phyloP scores from a whole-genome alignment of 2,113 vertebrate species.

The Pteruthius melanotis region DNA sequence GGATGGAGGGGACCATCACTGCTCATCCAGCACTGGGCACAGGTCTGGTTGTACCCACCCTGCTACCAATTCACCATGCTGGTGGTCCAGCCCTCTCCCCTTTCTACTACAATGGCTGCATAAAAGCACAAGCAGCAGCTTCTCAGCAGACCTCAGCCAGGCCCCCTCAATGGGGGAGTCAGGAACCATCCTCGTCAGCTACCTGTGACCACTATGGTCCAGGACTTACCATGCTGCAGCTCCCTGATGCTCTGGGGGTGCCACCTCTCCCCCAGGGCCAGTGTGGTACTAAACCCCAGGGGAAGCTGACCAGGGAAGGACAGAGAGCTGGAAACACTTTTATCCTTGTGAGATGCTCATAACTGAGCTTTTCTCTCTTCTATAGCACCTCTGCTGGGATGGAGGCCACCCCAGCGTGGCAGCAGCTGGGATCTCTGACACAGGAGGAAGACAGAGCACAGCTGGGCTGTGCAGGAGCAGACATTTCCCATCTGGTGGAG shows the following conservation, averaged over 20 bases:
- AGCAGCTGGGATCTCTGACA: background rate
- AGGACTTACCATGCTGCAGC: background rate
- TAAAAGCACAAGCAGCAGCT: background rate
- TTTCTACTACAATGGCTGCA: background rate
- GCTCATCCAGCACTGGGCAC: background rate
- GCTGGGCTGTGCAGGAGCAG: background rate
- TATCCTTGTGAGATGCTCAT: background rate
- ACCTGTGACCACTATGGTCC: background rate
- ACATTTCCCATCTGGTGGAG: background rate
- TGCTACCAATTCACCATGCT: background rate
- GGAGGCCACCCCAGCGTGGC: background rate
- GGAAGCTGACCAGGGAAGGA: background rate
- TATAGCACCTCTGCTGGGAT: background rate
- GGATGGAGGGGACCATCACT: too few species aligned
- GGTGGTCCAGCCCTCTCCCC: background rate
- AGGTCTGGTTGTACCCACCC: background rate
- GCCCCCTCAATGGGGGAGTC: fast-evolving
- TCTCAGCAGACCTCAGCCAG: background rate
- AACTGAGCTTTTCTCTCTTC: background rate
- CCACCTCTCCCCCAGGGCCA: background rate
- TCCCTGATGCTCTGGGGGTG: background rate
- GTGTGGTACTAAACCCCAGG: background rate
- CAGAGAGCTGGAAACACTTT: background rate
- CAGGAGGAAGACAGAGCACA: background rate
- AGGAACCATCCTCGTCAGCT: background rate